These are phyloP conservation scores for Vicugna pacos DNA, from an alignment of 2,113 vertebrate genomes.

Conservation along the genomic window DNA sequence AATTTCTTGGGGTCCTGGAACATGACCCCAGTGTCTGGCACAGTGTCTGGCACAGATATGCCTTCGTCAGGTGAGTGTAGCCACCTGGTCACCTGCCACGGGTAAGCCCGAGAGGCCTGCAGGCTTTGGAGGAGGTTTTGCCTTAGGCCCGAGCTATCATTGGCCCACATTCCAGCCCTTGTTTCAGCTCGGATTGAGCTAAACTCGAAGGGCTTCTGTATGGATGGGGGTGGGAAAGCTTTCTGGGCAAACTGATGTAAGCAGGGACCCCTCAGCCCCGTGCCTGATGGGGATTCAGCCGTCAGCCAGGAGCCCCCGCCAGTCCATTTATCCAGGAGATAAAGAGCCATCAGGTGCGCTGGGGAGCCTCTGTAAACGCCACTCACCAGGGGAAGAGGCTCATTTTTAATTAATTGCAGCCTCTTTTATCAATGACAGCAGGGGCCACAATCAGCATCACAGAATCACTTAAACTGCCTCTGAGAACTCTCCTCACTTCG, in stretches of 20 bases:
- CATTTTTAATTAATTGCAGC: constrained; percentile 84
- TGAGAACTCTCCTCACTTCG: not conserved
- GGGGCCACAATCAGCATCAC: constrained; percentile 79
- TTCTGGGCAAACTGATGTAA: not conserved
- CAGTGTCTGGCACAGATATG: fast-evolving
- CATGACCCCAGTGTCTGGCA: not conserved
- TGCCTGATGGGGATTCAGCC: not conserved
- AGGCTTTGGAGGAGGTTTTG: not conserved
- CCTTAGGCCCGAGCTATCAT: not conserved
- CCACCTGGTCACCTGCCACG: not conserved
- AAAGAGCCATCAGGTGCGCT: not conserved
- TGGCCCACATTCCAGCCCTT: too few species aligned
- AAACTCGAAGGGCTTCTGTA: not conserved
- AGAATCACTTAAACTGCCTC: constrained; percentile 72
- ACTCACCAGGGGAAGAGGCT: constrained; percentile 69
- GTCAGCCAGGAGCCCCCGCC: not conserved
- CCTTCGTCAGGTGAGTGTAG: not conserved
- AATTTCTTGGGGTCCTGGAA: not conserved
- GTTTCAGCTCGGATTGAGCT: not conserved
- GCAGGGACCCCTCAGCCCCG: not conserved
- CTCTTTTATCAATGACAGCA: constrained; percentile 83
- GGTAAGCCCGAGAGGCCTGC: not conserved
- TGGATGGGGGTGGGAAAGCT: not conserved
- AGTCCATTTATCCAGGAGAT: not conserved
- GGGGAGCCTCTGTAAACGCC: constrained; percentile 56